Evolutionary conservation across 2,113 vertebrate species (phyloP).

Genomic region (Ophthalmolycus amberensis): DNA sequence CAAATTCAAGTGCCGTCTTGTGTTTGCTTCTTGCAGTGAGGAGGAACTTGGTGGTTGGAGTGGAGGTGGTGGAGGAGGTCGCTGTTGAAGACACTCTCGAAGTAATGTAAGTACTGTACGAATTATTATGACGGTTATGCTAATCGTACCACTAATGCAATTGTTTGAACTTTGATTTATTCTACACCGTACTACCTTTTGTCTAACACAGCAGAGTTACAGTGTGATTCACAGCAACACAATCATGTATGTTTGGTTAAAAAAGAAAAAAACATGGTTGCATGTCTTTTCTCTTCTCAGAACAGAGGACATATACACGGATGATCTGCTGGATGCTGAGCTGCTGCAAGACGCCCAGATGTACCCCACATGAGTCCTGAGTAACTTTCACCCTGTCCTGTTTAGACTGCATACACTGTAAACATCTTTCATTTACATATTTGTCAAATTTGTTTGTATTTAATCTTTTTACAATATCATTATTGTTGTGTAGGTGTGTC

Average conservation of each 20-base stretch:
- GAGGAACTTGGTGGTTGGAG: constrained; percentile 54
- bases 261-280: background rate
- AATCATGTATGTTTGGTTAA: background rate
- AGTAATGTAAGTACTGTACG: too few species aligned
- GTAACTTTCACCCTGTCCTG: background rate
- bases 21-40: constrained; percentile 40
- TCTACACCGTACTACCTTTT: background rate
- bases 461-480: background rate
- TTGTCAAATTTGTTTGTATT: background rate
- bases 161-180: too few species aligned
- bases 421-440: background rate
- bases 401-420: background rate
- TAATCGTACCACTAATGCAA: background rate
- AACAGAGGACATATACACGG: constrained; percentile 45
- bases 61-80: constrained; percentile 68
- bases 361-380: constrained; percentile 24
- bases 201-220: background rate
- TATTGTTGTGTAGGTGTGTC: background rate
- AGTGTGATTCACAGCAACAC: background rate
- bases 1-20: background rate
- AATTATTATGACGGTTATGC: too few species aligned
- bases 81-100: constrained; percentile 65
- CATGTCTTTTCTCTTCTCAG: constrained; percentile 29
- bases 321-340: constrained; percentile 44
- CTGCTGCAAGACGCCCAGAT: constrained; percentile 21